A percentile compares a stretch with the other conserved stretches of the same genome.
Conservation (phyloP, 2,113 vertebrate species). For the Poeciliopsis prolifica region DNA sequence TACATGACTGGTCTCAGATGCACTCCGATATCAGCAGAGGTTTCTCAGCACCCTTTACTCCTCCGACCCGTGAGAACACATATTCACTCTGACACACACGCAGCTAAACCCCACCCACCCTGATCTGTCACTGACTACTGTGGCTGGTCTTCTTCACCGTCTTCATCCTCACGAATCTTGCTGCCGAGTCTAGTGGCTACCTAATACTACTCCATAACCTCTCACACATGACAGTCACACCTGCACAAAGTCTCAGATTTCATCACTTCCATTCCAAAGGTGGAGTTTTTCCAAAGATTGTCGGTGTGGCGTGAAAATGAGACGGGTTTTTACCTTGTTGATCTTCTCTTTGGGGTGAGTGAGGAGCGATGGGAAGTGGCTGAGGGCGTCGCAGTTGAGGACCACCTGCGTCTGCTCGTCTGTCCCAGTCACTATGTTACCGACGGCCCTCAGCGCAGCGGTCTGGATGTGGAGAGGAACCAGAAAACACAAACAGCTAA, state of each 20-base stretch:
- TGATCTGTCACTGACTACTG: slow-evolving; percentile 5
- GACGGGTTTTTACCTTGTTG: slow-evolving; percentile 88
- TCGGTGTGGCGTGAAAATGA: neutral
- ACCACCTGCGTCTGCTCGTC: slow-evolving; percentile 99
- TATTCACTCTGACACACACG: slow-evolving; percentile 27
- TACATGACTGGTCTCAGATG: slow-evolving; percentile 89
- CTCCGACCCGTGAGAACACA: slow-evolving; percentile 66
- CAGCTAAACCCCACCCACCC: neutral
- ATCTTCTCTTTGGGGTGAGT: slow-evolving; percentile 99
- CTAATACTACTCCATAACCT: slow-evolving; percentile 12
- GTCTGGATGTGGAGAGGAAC: slow-evolving; percentile 79
- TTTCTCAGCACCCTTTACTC: slow-evolving; percentile 81
- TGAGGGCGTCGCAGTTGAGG: slow-evolving; percentile 95
- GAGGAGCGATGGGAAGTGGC: slow-evolving; percentile 95
- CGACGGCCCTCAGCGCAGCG: slow-evolving; percentile 94
- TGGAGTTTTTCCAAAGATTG: neutral
- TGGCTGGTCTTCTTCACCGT: slow-evolving; percentile 38
- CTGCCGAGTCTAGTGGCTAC: slow-evolving; percentile 8
- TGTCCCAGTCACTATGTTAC: slow-evolving; percentile 98
- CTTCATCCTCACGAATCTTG: slow-evolving; percentile 35
- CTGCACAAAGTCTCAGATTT: slow-evolving; percentile 80
- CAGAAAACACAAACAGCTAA: neutral
- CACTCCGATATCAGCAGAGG: slow-evolving; percentile 90
- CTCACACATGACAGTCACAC: slow-evolving; percentile 67
- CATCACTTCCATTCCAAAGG: slow-evolving; percentile 86